Evolutionary conservation across 2,888 invertebrate species (phyloP).

Genomic region (Chrysomela aeneicollis): DNA sequence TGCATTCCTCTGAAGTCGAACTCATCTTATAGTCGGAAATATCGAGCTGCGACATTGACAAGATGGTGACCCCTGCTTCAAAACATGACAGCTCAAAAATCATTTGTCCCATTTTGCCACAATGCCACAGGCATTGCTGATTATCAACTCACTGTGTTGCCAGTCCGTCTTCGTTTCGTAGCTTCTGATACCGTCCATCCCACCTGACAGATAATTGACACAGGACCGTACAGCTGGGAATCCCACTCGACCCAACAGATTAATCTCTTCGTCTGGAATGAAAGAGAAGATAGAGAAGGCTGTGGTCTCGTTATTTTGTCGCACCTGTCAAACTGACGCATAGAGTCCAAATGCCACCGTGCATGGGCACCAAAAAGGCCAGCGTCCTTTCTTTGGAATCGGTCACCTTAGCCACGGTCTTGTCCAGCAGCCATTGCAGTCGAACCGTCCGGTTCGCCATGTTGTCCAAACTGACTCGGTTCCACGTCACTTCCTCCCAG

Average conservation of each 20-base stretch:
- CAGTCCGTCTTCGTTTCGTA: conserved; percentile 82
- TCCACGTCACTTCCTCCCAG: conserved; percentile 90
- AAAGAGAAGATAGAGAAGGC: not conserved
- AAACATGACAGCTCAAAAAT: too few relatives aligned
- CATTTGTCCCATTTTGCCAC: not conserved
- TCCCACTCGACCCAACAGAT: conserved; percentile 70
- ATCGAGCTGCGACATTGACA: too few relatives aligned
- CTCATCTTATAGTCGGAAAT: too few relatives aligned
- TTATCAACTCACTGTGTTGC: conserved; percentile 74
- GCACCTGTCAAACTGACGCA: conserved; percentile 84
- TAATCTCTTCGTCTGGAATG: conserved; percentile 74
- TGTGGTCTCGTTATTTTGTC: too few relatives aligned
- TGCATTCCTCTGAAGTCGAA: too few relatives aligned
- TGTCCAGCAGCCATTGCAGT: conserved; percentile 79
- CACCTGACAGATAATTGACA: conserved; percentile 80
- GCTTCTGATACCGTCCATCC: conserved; percentile 68
- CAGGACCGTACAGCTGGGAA: conserved; percentile 75
- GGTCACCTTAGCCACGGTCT: conserved; percentile 72
- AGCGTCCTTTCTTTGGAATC: conserved; percentile 50
- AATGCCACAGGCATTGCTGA: not conserved
- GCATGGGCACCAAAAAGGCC: conserved; percentile 85
- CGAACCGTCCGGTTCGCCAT: conserved; percentile 67
- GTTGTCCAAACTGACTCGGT: conserved; percentile 66
- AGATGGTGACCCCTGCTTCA: too few relatives aligned
- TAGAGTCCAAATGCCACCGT: conserved; percentile 90